These are phyloP conservation scores for Platysternon megacephalum DNA, from an alignment of 2,113 vertebrate genomes.

Conservation along the genomic window DNA sequence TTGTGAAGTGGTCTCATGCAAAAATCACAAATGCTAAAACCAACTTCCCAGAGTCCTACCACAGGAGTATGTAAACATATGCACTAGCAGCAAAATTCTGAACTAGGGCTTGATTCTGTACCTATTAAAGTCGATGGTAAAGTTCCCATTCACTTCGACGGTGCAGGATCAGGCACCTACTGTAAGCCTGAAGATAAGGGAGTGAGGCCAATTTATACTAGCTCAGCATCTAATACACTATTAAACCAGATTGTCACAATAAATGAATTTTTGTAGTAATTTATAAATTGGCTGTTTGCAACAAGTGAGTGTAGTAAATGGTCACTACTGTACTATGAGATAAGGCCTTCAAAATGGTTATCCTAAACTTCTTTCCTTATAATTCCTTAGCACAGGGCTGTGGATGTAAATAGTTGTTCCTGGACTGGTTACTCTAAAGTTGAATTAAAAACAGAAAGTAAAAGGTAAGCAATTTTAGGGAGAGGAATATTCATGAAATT, in stretches of 20 bases:
- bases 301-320: not conserved
- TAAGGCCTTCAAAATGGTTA: not conserved
- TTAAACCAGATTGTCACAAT: not conserved
- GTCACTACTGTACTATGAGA: too few species aligned
- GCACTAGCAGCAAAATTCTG: not conserved
- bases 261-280: not conserved
- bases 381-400: not conserved
- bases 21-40: not conserved
- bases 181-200: not conserved
- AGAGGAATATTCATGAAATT: not conserved
- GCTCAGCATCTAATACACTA: not conserved
- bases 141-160: not conserved
- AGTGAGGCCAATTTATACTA: not conserved
- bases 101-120: not conserved
- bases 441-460: not conserved
- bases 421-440: not conserved
- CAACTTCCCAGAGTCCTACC: not conserved
- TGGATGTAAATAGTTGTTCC: not conserved
- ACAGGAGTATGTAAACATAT: not conserved
- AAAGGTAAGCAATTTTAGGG: not conserved
- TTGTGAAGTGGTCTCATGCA: rapidly evolving
- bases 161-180: not conserved
- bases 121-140: not conserved
- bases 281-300: not conserved
- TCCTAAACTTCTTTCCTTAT: not conserved